phyloP scores from a whole-genome alignment of 2,888 invertebrate species.

The Xestobium rufovillosum region DNA sequence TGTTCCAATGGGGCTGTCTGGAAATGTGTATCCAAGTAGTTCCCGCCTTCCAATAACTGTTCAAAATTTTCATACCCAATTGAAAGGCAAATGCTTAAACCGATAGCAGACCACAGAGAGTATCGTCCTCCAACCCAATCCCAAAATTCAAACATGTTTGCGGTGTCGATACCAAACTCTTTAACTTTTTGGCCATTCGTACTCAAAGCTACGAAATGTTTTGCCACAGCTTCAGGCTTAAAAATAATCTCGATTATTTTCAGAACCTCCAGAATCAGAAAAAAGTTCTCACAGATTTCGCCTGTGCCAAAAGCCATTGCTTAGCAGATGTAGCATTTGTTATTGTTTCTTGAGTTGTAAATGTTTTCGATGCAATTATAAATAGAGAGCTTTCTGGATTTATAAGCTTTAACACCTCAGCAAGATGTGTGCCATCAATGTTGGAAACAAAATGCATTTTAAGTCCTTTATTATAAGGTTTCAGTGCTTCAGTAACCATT shows the following conservation, averaged over 20 bases:
- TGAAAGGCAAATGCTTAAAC: slow-evolving; percentile 87
- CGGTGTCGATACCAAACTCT: slow-evolving; percentile 93
- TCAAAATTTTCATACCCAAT: slow-evolving; percentile 95
- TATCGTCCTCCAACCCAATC: slow-evolving; percentile 99
- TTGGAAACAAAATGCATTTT: slow-evolving; percentile 95
- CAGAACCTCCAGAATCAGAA: slow-evolving; percentile 10
- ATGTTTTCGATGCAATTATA: slow-evolving; percentile 98
- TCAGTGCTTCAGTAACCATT: slow-evolving; percentile 98
- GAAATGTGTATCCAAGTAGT: slow-evolving; percentile 93
- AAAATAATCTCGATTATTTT: slow-evolving; percentile 29
- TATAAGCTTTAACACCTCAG: slow-evolving; percentile 83
- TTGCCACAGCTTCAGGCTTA: slow-evolving; percentile 76
- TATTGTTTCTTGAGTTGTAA: slow-evolving; percentile 98
- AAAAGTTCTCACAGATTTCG: slow-evolving; percentile 71
- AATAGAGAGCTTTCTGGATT: slow-evolving; percentile 92
- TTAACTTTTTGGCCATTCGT: slow-evolving; percentile 93
- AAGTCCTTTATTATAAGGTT: slow-evolving; percentile 81
- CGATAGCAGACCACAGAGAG: slow-evolving; percentile 99
- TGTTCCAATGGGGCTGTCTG: slow-evolving; percentile 74
- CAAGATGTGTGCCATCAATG: slow-evolving; percentile 97
- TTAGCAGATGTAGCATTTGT: slow-evolving; percentile 99
- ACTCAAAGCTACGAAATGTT: slow-evolving; percentile 97
- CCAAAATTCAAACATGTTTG: slow-evolving; percentile 99
- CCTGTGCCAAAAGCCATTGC: slow-evolving; percentile 80
- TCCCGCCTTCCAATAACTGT: slow-evolving; percentile 82